phyloP scores from a whole-genome alignment of 53 echinoderm and acorn worm genomes.

The Holothuria scabra region DNA sequence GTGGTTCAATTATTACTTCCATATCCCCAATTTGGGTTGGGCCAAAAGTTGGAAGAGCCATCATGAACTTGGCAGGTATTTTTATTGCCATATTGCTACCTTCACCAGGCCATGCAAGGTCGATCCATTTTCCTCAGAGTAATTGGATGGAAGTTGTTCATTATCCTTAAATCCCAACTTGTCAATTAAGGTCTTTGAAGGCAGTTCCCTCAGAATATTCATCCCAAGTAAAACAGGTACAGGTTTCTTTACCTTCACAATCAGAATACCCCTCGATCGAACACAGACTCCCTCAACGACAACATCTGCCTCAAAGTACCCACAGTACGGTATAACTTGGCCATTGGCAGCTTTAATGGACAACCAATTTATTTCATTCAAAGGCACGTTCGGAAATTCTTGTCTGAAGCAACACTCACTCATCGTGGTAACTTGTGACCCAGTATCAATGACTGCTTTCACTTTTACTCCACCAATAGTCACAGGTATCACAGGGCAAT shows the following conservation, averaged over 20 bases:
- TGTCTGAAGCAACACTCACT: constrained; percentile 19
- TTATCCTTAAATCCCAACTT: not conserved
- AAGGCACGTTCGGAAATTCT: not conserved
- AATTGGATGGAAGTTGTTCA: too few species aligned
- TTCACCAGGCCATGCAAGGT: constrained; percentile 16
- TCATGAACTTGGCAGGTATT: constrained; percentile 3
- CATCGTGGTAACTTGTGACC: constrained; percentile 45
- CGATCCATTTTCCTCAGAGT: not conserved
- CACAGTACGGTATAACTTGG: constrained; percentile 24
- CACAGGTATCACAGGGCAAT: not conserved
- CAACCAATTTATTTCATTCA: constrained; percentile 18
- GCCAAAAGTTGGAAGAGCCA: not conserved
- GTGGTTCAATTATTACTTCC: constrained; percentile 19
- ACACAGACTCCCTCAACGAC: not conserved
- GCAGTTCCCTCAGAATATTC: constrained; percentile 41
- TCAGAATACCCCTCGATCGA: constrained; percentile 17
- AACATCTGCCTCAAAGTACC: constrained; percentile 48
- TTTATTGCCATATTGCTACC: constrained; percentile 15
- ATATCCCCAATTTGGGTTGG: not conserved
- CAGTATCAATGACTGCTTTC: constrained; percentile 29
- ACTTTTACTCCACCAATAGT: not conserved
- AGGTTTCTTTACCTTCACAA: not conserved
- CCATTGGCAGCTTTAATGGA: constrained; percentile 50
- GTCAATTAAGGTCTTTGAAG: not conserved
- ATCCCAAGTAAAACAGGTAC: constrained; percentile 47